A percentile compares a stretch with the other conserved stretches of the same genome.
These are phyloP conservation scores for Cyprinus carpio DNA, from an alignment of 2,113 vertebrate species.

Conservation along the genomic window DNA sequence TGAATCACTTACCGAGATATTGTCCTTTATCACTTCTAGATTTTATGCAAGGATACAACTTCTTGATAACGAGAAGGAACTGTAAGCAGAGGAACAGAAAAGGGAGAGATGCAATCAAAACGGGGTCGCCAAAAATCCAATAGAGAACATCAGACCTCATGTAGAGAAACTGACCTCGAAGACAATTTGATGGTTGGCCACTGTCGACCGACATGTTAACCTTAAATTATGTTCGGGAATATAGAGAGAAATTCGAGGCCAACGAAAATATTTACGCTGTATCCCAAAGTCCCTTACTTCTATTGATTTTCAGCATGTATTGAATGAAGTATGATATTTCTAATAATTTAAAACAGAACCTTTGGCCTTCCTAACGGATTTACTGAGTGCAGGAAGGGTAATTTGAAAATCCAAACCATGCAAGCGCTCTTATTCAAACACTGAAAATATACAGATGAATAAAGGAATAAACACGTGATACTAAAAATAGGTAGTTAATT, in stretches of 20 bases:
- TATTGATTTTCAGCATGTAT: slow-evolving; percentile 64
- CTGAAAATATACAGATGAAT: background rate
- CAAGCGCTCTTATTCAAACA: background rate
- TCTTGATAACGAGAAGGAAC: slow-evolving; percentile 70
- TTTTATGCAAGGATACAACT: slow-evolving; percentile 63
- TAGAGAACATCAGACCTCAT: slow-evolving; percentile 59
- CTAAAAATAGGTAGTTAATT: background rate
- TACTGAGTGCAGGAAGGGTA: background rate
- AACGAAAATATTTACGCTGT: slow-evolving; percentile 45
- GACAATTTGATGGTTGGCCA: slow-evolving; percentile 49
- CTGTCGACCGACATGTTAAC: slow-evolving; percentile 62
- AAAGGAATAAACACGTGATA: background rate
- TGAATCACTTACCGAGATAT: slow-evolving; percentile 76
- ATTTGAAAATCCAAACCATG: background rate
- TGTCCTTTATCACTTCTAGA: slow-evolving; percentile 68
- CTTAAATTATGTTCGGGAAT: slow-evolving; percentile 61
- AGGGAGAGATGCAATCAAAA: slow-evolving; percentile 64
- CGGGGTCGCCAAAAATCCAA: slow-evolving; percentile 66
- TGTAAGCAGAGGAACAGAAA: slow-evolving; percentile 57
- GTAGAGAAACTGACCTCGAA: slow-evolving; percentile 61
- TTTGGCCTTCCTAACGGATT: background rate
- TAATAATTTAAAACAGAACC: slow-evolving; percentile 34
- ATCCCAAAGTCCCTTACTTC: slow-evolving; percentile 12
- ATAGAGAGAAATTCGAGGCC: slow-evolving; percentile 57
- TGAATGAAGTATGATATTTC: slow-evolving; percentile 61